Conservation (phyloP, 2,797 vertebrate species). For the Poecile montanus region DNA sequence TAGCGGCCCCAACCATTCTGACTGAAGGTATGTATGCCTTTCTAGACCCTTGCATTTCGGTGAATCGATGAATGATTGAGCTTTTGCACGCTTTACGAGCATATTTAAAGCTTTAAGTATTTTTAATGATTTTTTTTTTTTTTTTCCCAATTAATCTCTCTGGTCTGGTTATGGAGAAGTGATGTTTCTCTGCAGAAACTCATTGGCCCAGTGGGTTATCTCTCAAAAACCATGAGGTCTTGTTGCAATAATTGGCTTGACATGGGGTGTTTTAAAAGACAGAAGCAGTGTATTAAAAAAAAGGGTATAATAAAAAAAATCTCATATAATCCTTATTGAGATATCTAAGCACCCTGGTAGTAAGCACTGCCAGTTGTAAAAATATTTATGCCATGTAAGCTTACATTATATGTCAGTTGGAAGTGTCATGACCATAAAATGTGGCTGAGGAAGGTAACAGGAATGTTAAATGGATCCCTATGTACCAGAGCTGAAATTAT, state of each 20-base stretch:
- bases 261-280: background rate
- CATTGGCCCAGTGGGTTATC: background rate
- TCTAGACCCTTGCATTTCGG: conserved; percentile 28
- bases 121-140: background rate
- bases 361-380: background rate
- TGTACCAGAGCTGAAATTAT: background rate
- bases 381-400: background rate
- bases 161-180: background rate
- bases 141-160: background rate
- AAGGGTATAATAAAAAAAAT: background rate
- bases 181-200: background rate
- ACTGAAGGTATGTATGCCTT: conserved; percentile 93
- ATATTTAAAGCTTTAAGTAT: background rate
- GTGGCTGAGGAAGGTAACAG: background rate
- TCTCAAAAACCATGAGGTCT: background rate
- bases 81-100: background rate
- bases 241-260: background rate
- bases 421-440: background rate
- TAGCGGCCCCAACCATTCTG: conserved; percentile 85
- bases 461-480: background rate
- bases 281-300: background rate
- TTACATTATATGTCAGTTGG: background rate
- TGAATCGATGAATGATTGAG: background rate
- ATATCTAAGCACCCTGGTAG: background rate
- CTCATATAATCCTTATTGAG: background rate